These are phyloP conservation scores for Blastomussa wellsi DNA, from an alignment of 92 coral and sea anemone genomes.

Conservation along the genomic window DNA sequence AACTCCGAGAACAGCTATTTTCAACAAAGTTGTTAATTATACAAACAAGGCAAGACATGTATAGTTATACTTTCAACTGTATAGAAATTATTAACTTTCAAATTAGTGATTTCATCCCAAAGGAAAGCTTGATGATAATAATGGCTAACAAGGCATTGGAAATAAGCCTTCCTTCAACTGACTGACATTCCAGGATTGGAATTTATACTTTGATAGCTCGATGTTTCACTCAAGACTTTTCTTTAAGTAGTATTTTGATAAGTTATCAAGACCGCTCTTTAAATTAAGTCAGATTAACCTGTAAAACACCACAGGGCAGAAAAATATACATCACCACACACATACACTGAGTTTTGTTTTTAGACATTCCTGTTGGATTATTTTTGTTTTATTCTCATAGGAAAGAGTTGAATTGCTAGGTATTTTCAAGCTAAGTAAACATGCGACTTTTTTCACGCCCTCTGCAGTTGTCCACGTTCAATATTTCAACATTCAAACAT, in stretches of 20 bases:
- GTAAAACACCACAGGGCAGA: not conserved
- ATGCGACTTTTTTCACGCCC: not conserved
- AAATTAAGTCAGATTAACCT: not conserved
- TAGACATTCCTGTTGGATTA: not conserved
- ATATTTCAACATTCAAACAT: too few relatives aligned
- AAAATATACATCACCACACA: not conserved
- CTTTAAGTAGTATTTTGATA: not conserved
- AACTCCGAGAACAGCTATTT: too few relatives aligned
- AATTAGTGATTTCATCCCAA: not conserved
- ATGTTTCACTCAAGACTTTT: not conserved
- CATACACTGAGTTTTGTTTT: not conserved
- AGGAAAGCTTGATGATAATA: not conserved
- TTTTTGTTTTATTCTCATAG: conserved; percentile 7
- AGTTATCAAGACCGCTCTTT: not conserved
- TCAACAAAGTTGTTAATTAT: not conserved
- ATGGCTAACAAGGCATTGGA: not conserved
- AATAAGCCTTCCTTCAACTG: not conserved
- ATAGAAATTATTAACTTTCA: not conserved
- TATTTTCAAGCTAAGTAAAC: not conserved
- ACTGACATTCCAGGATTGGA: not conserved
- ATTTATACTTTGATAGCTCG: not conserved
- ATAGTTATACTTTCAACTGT: not conserved
- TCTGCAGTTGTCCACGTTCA: too few relatives aligned
- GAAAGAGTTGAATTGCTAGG: not conserved
- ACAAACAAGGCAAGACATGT: not conserved